Conservation (phyloP, 2,888 invertebrate species). For the Megastigmus dorsalis region DNA sequence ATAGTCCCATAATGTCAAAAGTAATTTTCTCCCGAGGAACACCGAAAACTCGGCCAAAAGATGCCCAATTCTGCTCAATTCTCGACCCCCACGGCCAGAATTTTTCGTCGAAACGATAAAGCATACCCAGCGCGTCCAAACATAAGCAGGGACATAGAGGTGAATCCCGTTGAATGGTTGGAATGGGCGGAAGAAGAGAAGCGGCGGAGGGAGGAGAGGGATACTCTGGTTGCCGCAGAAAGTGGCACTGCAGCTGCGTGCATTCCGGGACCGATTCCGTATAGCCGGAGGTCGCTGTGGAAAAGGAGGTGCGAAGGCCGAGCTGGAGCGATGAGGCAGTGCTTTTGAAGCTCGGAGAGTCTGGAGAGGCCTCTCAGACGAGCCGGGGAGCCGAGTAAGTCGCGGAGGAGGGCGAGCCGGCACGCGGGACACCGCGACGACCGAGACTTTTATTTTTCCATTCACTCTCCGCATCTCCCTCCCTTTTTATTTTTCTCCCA, state of each 20-base stretch:
- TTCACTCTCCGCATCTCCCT: not conserved
- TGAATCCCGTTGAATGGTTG: too few species aligned
- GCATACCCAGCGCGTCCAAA: too few species aligned
- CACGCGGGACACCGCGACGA: not conserved
- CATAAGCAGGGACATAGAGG: too few species aligned
- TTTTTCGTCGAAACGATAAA: not conserved
- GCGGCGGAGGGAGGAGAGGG: not conserved
- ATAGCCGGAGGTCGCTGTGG: not conserved
- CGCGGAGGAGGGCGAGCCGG: slow-evolving; percentile 34
- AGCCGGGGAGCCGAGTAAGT: slow-evolving; percentile 55
- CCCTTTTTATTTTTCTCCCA: too few species aligned
- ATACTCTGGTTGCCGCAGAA: too few species aligned
- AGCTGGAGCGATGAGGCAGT: slow-evolving; percentile 38
- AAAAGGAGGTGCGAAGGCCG: not conserved
- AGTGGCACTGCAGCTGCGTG: too few species aligned
- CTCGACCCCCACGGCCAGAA: too few species aligned
- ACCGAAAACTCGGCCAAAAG: too few species aligned
- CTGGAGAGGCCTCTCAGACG: slow-evolving; percentile 62
- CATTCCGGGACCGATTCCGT: slow-evolving; percentile 40
- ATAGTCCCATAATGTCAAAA: too few species aligned
- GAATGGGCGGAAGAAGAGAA: not conserved
- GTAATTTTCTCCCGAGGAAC: too few species aligned
- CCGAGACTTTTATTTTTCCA: slow-evolving; percentile 33
- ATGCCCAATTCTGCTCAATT: too few species aligned
- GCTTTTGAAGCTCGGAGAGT: slow-evolving; percentile 59